Percentiles rank a stretch among this genome's conserved stretches.
These are phyloP conservation scores for Caenorhabditis sp. DNA, from an alignment of 2,888 invertebrate genomes.

Conservation along the genomic window DNA sequence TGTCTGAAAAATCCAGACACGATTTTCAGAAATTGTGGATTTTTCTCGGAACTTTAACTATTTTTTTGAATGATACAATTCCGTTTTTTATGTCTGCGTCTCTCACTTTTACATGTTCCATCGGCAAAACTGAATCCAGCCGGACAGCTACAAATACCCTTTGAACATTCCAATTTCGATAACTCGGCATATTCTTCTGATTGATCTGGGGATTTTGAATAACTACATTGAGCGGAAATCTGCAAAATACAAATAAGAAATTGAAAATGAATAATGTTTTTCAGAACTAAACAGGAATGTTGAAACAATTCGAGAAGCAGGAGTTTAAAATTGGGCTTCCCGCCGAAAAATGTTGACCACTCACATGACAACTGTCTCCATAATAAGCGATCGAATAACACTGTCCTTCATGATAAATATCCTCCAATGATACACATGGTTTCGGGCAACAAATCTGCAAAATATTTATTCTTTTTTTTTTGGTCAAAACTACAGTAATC, in stretches of 20 bases:
- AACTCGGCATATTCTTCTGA: conserved; percentile 50
- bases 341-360: too few species aligned
- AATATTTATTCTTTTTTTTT: background rate
- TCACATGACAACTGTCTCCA: conserved; percentile 62
- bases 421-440: conserved; percentile 67
- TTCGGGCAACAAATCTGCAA: conserved; percentile 67
- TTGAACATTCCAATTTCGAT: conserved; percentile 53
- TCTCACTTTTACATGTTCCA: conserved; percentile 57
- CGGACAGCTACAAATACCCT: conserved; percentile 61
- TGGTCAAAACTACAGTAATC: background rate
- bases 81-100: background rate
- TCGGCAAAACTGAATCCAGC: conserved; percentile 57
- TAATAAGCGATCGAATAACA: conserved; percentile 64
- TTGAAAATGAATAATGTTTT: background rate
- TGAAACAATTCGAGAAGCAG: too few species aligned
- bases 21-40: too few species aligned
- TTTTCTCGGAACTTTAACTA: too few species aligned
- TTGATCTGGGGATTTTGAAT: conserved; percentile 37
- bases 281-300: too few species aligned
- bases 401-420: conserved; percentile 66
- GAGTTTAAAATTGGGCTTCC: too few species aligned
- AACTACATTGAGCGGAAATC: conserved; percentile 50
- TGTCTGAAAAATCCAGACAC: too few species aligned
- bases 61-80: background rate
- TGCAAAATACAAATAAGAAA: too few species aligned